A percentile compares a stretch with the other conserved stretches of the same genome.
Evolutionary conservation across 2,797 vertebrate species (phyloP).

Genomic region (Chloroceryle amazona): DNA sequence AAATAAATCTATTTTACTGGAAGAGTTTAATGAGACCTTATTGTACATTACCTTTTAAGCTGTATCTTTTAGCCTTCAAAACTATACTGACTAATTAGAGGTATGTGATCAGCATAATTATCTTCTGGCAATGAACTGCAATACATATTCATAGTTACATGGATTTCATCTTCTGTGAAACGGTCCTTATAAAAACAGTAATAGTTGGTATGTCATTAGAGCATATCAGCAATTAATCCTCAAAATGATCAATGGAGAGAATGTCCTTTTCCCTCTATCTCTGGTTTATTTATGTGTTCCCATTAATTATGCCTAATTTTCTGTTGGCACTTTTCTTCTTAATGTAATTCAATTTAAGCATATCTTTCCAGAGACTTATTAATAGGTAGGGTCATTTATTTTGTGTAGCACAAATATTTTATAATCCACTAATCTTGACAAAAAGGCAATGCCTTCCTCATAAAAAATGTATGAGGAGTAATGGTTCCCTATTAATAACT

Average conservation of each 20-base stretch:
- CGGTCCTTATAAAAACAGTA: constrained; percentile 80
- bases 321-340: constrained; percentile 81
- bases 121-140: constrained; percentile 53
- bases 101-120: constrained; percentile 18
- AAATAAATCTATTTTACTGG: not conserved
- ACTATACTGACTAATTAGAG: constrained; percentile 51
- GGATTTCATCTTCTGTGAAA: constrained; percentile 55
- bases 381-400: constrained; percentile 91
- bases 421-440: constrained; percentile 93
- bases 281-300: constrained; percentile 83
- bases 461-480: constrained; percentile 97
- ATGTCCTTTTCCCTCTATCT: constrained; percentile 76
- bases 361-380: constrained; percentile 89
- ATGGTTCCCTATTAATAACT: constrained; percentile 98
- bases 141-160: constrained; percentile 51
- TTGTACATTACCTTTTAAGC: constrained; percentile 26
- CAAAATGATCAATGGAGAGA: constrained; percentile 76
- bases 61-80: constrained; percentile 53
- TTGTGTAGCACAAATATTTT: constrained; percentile 96
- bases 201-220: constrained; percentile 71
- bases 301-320: constrained; percentile 86
- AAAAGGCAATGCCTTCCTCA: constrained; percentile 92
- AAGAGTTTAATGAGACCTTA: constrained; percentile 10
- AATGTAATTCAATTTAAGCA: constrained; percentile 89
- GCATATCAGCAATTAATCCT: constrained; percentile 76